phyloP scores from a whole-genome alignment of 2,113 vertebrate species.

The Mellivora capensis region DNA sequence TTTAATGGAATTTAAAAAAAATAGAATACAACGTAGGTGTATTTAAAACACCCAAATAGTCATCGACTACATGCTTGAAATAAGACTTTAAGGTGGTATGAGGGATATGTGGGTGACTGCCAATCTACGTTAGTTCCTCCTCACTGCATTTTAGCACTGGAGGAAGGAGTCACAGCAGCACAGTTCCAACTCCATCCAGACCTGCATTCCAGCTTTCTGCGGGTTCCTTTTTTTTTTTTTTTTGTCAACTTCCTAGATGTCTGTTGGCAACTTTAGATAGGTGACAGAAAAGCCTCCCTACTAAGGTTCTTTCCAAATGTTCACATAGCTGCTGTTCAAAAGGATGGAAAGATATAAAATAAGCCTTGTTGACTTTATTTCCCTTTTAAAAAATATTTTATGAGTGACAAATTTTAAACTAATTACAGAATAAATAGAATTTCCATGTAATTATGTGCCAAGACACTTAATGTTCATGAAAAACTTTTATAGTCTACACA shows the following conservation, averaged over 20 bases:
- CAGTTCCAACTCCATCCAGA: not conserved
- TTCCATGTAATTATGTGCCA: not conserved
- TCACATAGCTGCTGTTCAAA: not conserved
- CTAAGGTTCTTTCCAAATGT: slow-evolving; percentile 14
- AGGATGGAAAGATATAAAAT: not conserved
- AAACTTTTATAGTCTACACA: not conserved
- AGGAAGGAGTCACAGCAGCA: not conserved
- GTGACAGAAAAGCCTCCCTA: not conserved
- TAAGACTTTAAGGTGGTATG: not conserved
- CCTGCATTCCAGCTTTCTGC: not conserved
- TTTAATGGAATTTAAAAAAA: not conserved
- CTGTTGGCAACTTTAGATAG: slow-evolving; percentile 3
- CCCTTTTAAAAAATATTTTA: not conserved
- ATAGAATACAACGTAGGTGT: not conserved
- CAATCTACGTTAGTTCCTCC: not conserved
- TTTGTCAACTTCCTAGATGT: not conserved
- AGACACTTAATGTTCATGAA: not conserved
- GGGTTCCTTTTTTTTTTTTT: not conserved
- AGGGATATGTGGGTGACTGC: not conserved
- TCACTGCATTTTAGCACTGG: not conserved
- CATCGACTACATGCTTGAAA: not conserved
- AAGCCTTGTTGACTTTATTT: not conserved
- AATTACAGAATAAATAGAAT: not conserved
- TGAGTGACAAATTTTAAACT: not conserved
- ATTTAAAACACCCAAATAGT: not conserved